Evolutionary conservation across 2,888 invertebrate genomes (phyloP), one percentile per base, ranked within the genome.

Genomic region (Lochmaea capreae): DNA sequence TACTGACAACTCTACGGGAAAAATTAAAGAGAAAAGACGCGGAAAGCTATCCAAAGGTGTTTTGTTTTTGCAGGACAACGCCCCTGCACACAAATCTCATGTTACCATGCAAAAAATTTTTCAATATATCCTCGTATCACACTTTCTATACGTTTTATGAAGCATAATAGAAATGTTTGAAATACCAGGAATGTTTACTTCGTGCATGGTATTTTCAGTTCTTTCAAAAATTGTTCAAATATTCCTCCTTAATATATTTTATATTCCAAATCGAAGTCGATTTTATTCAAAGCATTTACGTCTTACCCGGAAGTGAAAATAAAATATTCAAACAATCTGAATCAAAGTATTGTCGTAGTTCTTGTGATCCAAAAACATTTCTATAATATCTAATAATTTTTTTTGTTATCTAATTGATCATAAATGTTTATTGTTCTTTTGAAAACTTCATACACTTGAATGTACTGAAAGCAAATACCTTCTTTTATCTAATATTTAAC

Each of bases 401-500:
- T 52, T 52, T 9, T 16, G 16, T 16, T 16, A 5, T 16, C n/a
- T 1, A 16, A 49, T 12, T 49, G 12, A 49, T 9, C 8, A 16
- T 6, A 52, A n/a, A 18, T 54, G 18, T 63, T 63, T 49, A 61
- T 61, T 61, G 59, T 57, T 11, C 22, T 67, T 58, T 46, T 49
- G n/a, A 62, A 62, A 63, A 65, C 16, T 26, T 70, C 8, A 43
- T 18, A 22, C 57, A 65, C 70, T 63, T 26, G 18, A 26, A 54
- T 22, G 57, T 14, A 57, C 43, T 43, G 8, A 65, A 65, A 63
- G 65, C 43, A 70, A 70, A 70, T 70, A 70, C 63, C 65, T 70
- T 57, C 63, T 70, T 70, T 57, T 49, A 70, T 70, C 26, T 70
- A 57, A 70, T 70, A 70, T 70, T 70, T 70, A 70, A 70, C 70